A percentile compares a stretch with the other conserved stretches of the same genome.
These are phyloP conservation scores for Dryocosmus kuriphilus DNA, from an alignment of 2,888 invertebrate genomes.

Conservation along the genomic window DNA sequence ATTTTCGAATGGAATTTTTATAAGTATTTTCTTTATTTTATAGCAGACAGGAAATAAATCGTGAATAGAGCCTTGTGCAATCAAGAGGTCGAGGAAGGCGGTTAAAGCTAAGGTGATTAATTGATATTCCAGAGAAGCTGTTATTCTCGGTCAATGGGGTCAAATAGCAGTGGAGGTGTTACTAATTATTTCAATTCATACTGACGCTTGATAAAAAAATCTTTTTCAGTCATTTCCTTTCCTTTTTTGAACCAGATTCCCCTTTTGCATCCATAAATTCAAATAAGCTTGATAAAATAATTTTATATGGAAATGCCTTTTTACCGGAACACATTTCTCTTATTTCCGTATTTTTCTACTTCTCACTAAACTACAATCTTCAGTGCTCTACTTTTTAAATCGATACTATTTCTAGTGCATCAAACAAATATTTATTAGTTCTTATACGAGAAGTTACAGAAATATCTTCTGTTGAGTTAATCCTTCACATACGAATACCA, in stretches of 20 bases:
- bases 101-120: not conserved
- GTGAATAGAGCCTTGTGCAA: not conserved
- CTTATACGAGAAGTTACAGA: not conserved
- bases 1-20: not conserved
- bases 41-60: not conserved
- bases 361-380: not conserved
- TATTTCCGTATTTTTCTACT: not conserved
- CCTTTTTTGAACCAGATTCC: not conserved
- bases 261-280: not conserved
- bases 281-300: not conserved
- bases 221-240: not conserved
- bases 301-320: not conserved
- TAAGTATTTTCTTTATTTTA: not conserved
- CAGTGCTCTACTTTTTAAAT: not conserved
- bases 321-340: not conserved
- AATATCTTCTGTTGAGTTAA: not conserved
- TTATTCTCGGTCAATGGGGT: not conserved
- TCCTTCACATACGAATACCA: no score
- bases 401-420: not conserved
- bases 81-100: not conserved
- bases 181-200: not conserved
- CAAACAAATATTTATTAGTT: not conserved
- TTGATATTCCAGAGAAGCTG: not conserved
- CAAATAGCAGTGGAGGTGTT: not conserved
- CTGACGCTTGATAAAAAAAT: not conserved